phyloP scores from a whole-genome alignment of 2,113 vertebrate genomes.

The Salminus brasiliensis region DNA sequence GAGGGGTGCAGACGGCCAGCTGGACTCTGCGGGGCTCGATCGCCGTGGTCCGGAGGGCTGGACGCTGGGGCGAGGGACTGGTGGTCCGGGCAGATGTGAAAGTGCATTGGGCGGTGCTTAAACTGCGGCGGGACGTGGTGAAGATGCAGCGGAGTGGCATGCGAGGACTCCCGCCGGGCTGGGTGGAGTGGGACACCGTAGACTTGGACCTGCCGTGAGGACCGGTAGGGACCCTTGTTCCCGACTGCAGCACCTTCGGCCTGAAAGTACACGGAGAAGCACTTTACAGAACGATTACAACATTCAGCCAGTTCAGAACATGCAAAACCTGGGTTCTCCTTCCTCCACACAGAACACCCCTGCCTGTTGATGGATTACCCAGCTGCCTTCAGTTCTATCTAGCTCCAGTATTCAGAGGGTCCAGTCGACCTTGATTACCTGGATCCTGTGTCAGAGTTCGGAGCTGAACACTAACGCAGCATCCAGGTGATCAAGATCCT shows the following conservation, averaged over 20 bases:
- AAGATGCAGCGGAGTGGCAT: constrained; percentile 72
- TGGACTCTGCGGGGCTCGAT: constrained; percentile 66
- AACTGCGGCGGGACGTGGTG: constrained; percentile 74
- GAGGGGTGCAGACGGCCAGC: constrained; percentile 69
- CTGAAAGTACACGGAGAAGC: constrained; percentile 62
- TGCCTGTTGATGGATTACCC: too few relatives aligned
- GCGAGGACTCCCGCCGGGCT: constrained; percentile 71
- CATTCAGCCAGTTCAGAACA: constrained; percentile 53
- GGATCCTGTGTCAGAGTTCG: too few relatives aligned
- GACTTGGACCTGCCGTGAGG: constrained; percentile 64
- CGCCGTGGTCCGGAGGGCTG: constrained; percentile 67
- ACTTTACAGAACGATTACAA: neutral
- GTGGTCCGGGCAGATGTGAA: constrained; percentile 77
- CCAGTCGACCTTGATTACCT: too few relatives aligned
- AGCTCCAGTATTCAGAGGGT: too few relatives aligned
- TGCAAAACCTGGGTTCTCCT: too few relatives aligned
- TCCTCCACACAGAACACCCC: too few relatives aligned
- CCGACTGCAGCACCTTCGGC: constrained; percentile 72
- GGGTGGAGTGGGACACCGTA: constrained; percentile 49
- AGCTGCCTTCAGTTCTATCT: too few relatives aligned
- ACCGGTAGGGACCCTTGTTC: constrained; percentile 45
- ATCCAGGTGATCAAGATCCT: too few relatives aligned
- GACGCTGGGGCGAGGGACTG: constrained; percentile 87
- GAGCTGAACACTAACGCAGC: too few relatives aligned
- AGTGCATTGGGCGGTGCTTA: constrained; percentile 81